These are phyloP conservation scores for Silvanus unidentatus DNA, from an alignment of 2,888 invertebrate species.

Conservation along the genomic window DNA sequence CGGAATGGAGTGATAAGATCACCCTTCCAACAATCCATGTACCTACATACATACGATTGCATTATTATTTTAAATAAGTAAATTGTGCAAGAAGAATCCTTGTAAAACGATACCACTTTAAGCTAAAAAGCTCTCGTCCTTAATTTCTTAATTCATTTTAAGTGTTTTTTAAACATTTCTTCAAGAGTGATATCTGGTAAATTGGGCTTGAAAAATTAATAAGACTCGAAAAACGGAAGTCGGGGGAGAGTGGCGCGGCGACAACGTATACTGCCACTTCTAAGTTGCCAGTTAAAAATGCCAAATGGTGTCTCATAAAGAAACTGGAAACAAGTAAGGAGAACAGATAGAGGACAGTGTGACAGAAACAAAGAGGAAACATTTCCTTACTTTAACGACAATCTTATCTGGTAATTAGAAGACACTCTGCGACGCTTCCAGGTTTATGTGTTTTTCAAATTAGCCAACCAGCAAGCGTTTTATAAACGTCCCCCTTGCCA, in stretches of 20 bases:
- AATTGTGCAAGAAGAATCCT: no score
- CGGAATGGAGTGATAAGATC: no score
- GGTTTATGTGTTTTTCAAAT: conserved; percentile 38
- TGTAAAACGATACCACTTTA: no score
- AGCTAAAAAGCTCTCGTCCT: no score
- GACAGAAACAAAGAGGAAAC: conserved; percentile 30
- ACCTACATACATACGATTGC: no score
- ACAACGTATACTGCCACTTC: no score
- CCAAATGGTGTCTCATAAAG: conserved; percentile 25
- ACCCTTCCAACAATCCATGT: no score
- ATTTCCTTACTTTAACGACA: conserved; percentile 30
- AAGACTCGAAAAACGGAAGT: conserved; percentile 11
- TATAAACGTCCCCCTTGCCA: conserved; percentile 9
- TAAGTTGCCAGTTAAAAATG: conserved; percentile 25
- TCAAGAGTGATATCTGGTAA: conserved; percentile 22
- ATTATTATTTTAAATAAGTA: no score
- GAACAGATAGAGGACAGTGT: conserved; percentile 17
- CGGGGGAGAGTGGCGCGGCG: conserved; percentile 5
- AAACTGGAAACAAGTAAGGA: conserved; percentile 17
- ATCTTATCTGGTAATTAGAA: conserved; percentile 40
- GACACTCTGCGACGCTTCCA: conserved; percentile 28
- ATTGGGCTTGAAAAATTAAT: conserved; percentile 27
- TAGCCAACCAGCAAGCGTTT: conserved; percentile 31
- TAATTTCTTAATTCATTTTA: neutral
- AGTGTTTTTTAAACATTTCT: conserved; percentile 2